Base-by-base conservation (phyloP, 2,113 vertebrate genomes). In the Varanus komodoensis region DNA sequence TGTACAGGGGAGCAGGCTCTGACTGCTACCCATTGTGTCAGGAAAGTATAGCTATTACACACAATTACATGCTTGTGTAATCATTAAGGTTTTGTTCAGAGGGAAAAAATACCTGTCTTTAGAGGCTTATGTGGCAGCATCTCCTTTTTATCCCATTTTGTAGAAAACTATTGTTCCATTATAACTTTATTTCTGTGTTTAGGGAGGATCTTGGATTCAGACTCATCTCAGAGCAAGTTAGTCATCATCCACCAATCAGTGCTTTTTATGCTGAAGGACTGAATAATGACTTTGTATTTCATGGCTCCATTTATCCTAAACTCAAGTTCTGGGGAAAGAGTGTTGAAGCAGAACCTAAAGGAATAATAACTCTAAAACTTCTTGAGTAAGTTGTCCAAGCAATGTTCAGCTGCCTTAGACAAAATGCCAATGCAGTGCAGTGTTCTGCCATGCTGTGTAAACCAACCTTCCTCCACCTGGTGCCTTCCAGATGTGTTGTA, bases 291-390 rank as follows among this genome's bases (percentile, higher is more conserved):
- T 99, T 99, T 91, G 95, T 98, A 90, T 99, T 99, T 95, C 99
- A 99, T 79, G 99, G 99, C 89, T 99, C 99, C 54, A 99, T 99
- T 95, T 99, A 98, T 92, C 99, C 99, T 77, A 99, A 99, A 95
- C 98, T 99, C 52, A 99, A 99, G 94, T 99, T 99, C 94, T 99
- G 99, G 99, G 99, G 99, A 4, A 99, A 99, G 95, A 99, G 99
- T 0, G 99, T 99, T 87, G 99, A 99, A 97, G 99, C 99, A 0
- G 99, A 99, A 93, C 99, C 99, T 69, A 99, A 98, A 93, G 99
- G 99, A 92, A 97, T 97, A 8, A 99, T 99, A 95, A 99, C 99
- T n/a, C 97, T 99, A 96, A 98, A 99, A 95, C 98, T 99, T 64
- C 98, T 98, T 86, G 98, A 98, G 99, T 99, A 96, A 98, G 99